A percentile compares a stretch with the other conserved stretches of the same genome.
Evolutionary conservation across 2,888 invertebrate species (phyloP).

Genomic region (Sesia bembeciformis): DNA sequence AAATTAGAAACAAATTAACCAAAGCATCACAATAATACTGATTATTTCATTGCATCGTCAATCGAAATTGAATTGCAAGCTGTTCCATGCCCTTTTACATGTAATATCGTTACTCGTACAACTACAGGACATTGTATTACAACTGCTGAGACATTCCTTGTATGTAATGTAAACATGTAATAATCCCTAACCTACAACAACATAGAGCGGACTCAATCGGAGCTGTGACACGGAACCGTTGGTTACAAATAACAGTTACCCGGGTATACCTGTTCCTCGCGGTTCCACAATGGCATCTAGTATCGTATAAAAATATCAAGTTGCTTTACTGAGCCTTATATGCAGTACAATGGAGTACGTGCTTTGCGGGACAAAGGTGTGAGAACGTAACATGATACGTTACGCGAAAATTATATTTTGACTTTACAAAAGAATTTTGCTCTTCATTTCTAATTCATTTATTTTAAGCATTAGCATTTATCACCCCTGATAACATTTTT

Average conservation of each 20-base stretch:
- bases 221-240: conserved; percentile 11
- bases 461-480: no score
- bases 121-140: background rate
- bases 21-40: no score
- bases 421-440: no score
- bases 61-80: no score
- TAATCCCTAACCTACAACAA: background rate
- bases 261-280: conserved; percentile 15
- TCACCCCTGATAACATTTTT: no score
- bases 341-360: conserved; percentile 64
- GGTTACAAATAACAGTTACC: conserved; percentile 35
- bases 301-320: conserved; percentile 66
- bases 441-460: no score
- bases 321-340: conserved; percentile 55
- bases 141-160: conserved; percentile 2
- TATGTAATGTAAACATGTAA: background rate
- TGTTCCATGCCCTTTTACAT: no score
- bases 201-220: conserved; percentile 8
- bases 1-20: no score
- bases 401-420: no score
- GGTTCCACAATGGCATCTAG: conserved; percentile 49
- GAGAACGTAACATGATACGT: conserved; percentile 29
- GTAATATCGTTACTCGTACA: no score
- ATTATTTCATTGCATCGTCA: no score
- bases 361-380: conserved; percentile 41